A percentile compares a stretch with the other conserved stretches of the same genome.
Evolutionary conservation across 2,797 vertebrate genomes (phyloP).

Genomic region (Halcyon badia): DNA sequence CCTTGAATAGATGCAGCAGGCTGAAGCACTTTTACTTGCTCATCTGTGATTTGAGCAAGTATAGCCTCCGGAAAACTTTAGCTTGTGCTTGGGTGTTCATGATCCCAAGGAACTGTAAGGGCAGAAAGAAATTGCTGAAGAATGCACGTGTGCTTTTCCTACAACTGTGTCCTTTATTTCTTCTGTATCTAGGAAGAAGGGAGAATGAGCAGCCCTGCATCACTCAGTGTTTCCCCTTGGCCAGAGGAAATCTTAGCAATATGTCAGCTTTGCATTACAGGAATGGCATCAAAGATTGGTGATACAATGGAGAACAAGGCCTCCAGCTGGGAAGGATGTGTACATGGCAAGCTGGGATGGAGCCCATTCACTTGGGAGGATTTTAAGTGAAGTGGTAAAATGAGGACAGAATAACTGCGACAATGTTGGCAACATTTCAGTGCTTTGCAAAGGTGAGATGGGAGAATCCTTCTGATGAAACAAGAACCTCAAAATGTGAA

Average conservation of each 20-base stretch:
- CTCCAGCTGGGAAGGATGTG: neutral
- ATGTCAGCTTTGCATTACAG: neutral
- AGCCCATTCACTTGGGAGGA: neutral
- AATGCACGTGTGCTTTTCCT: neutral
- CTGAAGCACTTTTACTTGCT: neutral
- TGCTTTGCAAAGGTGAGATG: neutral
- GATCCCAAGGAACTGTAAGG: neutral
- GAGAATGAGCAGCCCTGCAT: neutral
- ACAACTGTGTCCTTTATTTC: neutral
- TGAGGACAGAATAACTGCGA: neutral
- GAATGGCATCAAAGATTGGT: neutral
- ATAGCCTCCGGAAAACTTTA: neutral
- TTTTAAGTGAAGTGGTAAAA: neutral
- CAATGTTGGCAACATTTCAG: rapidly evolving
- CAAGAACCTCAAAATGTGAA: neutral
- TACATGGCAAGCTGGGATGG: neutral
- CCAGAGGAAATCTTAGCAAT: neutral
- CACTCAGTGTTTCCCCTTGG: neutral
- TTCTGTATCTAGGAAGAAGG: neutral
- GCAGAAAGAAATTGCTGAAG: neutral
- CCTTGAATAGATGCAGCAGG: neutral
- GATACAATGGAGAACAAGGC: rapidly evolving
- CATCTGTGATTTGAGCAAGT: neutral
- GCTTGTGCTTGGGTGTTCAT: neutral
- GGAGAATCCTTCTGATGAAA: neutral